Evolutionary conservation across 1,140 invertebrate genomes (phyloP).

Genomic region (Drosophila arizonae): DNA sequence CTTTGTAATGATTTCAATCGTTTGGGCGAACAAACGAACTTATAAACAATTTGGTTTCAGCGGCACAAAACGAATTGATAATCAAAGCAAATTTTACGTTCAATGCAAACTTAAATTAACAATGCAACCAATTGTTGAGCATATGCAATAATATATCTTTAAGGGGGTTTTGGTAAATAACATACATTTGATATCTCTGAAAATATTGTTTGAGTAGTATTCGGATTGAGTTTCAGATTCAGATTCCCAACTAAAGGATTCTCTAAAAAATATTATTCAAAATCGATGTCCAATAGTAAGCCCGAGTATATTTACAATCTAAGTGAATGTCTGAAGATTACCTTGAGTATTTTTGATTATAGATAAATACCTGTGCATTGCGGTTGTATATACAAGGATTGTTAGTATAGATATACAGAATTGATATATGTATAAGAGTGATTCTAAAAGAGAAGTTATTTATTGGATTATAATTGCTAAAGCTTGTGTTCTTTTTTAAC

Average conservation of each 20-base stretch:
- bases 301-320: slow-evolving; percentile 11
- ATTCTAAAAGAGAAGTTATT: slow-evolving; percentile 20
- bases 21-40: slow-evolving; percentile 10
- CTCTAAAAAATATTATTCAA: neutral
- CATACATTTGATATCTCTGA: slow-evolving; percentile 3
- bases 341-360: neutral
- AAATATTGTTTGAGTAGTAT: slow-evolving; percentile 13
- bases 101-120: slow-evolving; percentile 52
- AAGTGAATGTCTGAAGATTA: slow-evolving; percentile 7
- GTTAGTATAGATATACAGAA: slow-evolving; percentile 11
- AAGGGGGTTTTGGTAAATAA: neutral
- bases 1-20: slow-evolving; percentile 21
- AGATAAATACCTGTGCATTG: slow-evolving; percentile 27
- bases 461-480: slow-evolving; percentile 13
- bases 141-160: slow-evolving; percentile 3
- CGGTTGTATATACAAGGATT: slow-evolving; percentile 26
- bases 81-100: slow-evolving; percentile 45
- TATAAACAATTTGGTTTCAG: slow-evolving; percentile 12
- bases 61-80: slow-evolving; percentile 40
- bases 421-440: slow-evolving; percentile 8
- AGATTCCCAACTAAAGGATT: slow-evolving; percentile 23
- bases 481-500: slow-evolving; percentile 22
- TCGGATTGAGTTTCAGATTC: slow-evolving; percentile 24
- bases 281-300: slow-evolving; percentile 4
- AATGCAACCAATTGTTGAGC: slow-evolving; percentile 39